Conservation (phyloP, 2,888 invertebrate genomes). For the Arctia plantaginis region DNA sequence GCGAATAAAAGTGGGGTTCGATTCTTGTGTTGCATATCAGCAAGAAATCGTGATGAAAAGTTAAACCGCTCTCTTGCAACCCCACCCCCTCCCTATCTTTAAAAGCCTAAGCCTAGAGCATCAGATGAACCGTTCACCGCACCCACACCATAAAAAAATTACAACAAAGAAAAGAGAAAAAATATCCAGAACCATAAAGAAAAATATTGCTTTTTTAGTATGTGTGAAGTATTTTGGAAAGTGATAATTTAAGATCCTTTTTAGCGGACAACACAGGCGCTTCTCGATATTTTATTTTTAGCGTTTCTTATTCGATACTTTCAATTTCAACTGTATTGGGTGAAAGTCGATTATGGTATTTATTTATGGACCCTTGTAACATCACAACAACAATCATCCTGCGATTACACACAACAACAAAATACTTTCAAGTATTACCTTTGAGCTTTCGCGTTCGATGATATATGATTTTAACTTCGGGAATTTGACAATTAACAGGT, state of each 20-base stretch:
- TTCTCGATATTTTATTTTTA: slow-evolving; percentile 19
- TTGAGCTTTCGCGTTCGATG: not conserved
- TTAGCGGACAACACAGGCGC: not conserved
- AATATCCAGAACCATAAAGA: no score
- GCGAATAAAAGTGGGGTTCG: no score
- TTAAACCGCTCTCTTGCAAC: no score
- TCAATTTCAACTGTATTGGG: slow-evolving; percentile 10
- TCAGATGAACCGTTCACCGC: no score
- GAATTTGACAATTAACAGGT: not conserved
- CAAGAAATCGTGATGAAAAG: no score
- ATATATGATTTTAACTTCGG: not conserved
- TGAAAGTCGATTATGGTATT: slow-evolving; percentile 6
- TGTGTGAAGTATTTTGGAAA: slow-evolving; percentile 13
- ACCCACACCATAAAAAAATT: no score
- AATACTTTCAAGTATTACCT: not conserved
- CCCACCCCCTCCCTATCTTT: no score
- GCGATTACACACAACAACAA: not conserved
- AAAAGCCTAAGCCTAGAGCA: no score
- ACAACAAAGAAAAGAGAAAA: no score
- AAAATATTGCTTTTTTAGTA: no score
- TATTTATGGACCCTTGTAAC: not conserved
- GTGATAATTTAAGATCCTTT: slow-evolving; percentile 1
- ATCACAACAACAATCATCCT: no score
- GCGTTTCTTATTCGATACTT: slow-evolving; percentile 11
- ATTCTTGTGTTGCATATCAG: no score